A percentile compares a stretch with the other conserved stretches of the same genome.
Evolutionary conservation across 2,888 invertebrate species (phyloP).

Genomic region (Fragum sueziense): DNA sequence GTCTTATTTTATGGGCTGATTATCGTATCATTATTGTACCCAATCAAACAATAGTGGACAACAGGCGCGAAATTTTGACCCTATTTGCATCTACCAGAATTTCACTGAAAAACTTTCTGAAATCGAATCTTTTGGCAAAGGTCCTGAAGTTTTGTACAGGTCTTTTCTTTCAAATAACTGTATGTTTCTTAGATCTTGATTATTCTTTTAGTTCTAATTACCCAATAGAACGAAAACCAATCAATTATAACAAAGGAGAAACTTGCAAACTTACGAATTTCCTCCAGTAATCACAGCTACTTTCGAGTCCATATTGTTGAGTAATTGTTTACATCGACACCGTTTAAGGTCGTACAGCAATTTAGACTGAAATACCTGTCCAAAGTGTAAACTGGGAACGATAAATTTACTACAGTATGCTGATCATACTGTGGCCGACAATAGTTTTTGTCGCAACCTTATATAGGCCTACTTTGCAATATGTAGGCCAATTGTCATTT

Average conservation of each 20-base stretch:
- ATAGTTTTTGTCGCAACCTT: too few relatives aligned
- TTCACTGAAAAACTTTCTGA: not conserved
- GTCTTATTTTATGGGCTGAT: not conserved
- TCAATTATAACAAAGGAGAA: not conserved
- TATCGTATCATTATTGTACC: not conserved
- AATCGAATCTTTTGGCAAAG: not conserved
- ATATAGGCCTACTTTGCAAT: too few relatives aligned
- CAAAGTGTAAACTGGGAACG: too few relatives aligned
- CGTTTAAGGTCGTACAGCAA: too few relatives aligned
- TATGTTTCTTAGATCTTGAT: not conserved
- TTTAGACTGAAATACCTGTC: too few relatives aligned
- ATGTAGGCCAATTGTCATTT: too few relatives aligned
- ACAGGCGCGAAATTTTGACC: conserved; percentile 9
- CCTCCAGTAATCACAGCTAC: conserved; percentile 66
- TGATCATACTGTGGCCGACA: too few relatives aligned
- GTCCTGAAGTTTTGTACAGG: not conserved
- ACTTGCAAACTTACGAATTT: conserved; percentile 58
- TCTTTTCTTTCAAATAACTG: not conserved
- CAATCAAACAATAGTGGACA: not conserved
- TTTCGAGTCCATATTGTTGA: conserved; percentile 10
- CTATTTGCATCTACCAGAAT: not conserved
- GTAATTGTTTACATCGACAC: conserved; percentile 8
- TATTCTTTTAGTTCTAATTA: not conserved
- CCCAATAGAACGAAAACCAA: not conserved
- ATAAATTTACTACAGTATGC: too few relatives aligned